Evolutionary conservation across 2,888 invertebrate species (phyloP), one percentile per base, ranked within the genome.

Genomic region (Lobophora halterata): DNA sequence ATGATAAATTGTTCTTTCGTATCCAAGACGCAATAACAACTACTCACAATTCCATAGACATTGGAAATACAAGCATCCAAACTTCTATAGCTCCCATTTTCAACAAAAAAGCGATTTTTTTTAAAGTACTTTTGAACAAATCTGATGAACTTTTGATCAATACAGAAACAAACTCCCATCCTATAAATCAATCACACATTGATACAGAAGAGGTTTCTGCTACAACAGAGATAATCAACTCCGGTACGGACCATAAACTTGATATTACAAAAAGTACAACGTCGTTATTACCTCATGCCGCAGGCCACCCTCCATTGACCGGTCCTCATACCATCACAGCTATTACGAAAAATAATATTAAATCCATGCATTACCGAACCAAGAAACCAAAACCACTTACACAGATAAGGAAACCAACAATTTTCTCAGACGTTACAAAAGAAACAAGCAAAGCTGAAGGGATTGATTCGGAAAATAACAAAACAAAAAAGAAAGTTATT

Each of bases 341-440:
- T 9, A 83, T 86, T 2, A 86, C 86, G 5, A 83, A 81, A 41
- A 77, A 66, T 10, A 86, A 85, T 33, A 78, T 87, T 9, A 78
- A 79, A 61, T 69, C 72, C 6, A 71, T 87, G 55, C 80, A 82
- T 43, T 76, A 80, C 12, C 65, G 80, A 49, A 83, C 82, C 7
- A 85, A 85, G 30, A 87, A 86, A 57, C 82, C 82, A 9, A 86
- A 80, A 67, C 39, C 65, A 3, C 53, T 67, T 3, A 78, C 72
- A 13, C 83, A 83, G 70, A 80, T 83, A 8, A 79, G 74, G 32
- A 82, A 82, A 58, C 80, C 80, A 12, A 19, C 45, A 1, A 44
- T 71, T 1, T 60, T 58, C 41, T 43, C 61, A 12, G 67, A 61
- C 20, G 40, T 57, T 8, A 65, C 65, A 16, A 61, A 58, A 38